These are phyloP conservation scores for Tryphoninae sp. DNA, from an alignment of 2,888 invertebrate species.

Conservation along the genomic window DNA sequence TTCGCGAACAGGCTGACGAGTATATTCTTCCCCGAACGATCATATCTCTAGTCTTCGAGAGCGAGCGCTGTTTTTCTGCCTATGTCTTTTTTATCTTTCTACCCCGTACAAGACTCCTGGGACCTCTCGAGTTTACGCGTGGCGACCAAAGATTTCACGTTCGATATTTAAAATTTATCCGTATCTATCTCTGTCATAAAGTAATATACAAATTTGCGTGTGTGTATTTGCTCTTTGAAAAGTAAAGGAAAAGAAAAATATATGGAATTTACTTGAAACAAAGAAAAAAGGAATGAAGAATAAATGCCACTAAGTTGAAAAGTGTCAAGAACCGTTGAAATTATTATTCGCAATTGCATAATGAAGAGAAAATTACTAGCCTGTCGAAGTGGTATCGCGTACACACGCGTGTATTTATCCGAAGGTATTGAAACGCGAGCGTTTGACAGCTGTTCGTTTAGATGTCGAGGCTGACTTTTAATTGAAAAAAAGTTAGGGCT, in stretches of 20 bases:
- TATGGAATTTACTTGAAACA: too few relatives aligned
- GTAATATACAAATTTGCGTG: too few relatives aligned
- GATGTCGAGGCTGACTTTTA: constrained; percentile 67
- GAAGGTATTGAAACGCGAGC: constrained; percentile 52
- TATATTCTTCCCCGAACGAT: constrained; percentile 28
- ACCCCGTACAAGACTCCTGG: not conserved
- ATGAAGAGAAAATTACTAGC: not conserved
- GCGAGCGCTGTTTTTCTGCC: constrained; percentile 18
- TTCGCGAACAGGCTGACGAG: constrained; percentile 14
- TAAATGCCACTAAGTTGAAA: too few relatives aligned
- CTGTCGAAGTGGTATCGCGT: constrained; percentile 71
- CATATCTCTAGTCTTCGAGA: constrained; percentile 32
- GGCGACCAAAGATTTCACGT: too few relatives aligned
- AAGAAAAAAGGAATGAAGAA: too few relatives aligned
- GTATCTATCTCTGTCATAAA: too few relatives aligned
- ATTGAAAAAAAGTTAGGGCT: constrained; percentile 77
- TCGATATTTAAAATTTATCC: not conserved
- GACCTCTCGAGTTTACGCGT: too few relatives aligned
- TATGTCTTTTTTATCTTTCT: not conserved
- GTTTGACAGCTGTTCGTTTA: constrained; percentile 76
- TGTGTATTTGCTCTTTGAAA: too few relatives aligned
- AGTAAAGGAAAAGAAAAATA: too few relatives aligned
- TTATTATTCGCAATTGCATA: constrained; percentile 22
- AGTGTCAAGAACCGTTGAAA: not conserved
- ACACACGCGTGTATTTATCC: constrained; percentile 4